Percentiles rank a stretch among this genome's conserved stretches.
Evolutionary conservation across 2,888 invertebrate species (phyloP).

Genomic region (Xestia rhomboidea): DNA sequence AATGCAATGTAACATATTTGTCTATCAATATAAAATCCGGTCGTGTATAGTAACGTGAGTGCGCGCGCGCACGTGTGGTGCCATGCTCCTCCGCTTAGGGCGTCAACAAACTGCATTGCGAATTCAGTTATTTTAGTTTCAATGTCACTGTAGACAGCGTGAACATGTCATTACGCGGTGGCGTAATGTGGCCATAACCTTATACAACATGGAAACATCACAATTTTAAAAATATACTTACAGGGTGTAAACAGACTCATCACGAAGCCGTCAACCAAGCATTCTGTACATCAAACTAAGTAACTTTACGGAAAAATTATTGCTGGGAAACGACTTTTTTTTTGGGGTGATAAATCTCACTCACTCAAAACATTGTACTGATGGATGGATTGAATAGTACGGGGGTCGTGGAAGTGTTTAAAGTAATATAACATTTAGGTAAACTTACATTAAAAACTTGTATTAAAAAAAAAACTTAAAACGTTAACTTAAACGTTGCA

Average conservation of each 20-base stretch:
- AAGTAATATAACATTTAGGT: too few relatives aligned
- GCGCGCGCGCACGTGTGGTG: conserved; percentile 71
- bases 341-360: too few relatives aligned
- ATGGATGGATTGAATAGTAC: too few relatives aligned
- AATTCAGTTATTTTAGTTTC: conserved; percentile 66
- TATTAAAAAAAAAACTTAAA: too few relatives aligned
- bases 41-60: conserved; percentile 74
- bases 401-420: too few relatives aligned
- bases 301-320: too few relatives aligned
- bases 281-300: too few relatives aligned
- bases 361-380: too few relatives aligned
- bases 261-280: too few relatives aligned
- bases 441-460: too few relatives aligned
- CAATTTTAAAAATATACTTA: conserved; percentile 29
- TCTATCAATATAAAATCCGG: conserved; percentile 68
- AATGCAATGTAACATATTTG: conserved; percentile 61
- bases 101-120: conserved; percentile 65
- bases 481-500: not conserved
- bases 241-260: too few relatives aligned
- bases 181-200: conserved; percentile 62
- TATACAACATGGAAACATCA: conserved; percentile 53
- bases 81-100: conserved; percentile 72
- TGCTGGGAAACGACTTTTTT: too few relatives aligned
- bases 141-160: conserved; percentile 57
- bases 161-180: conserved; percentile 42